A percentile compares a stretch with the other conserved stretches of the same genome.
Evolutionary conservation across 2,888 invertebrate species (phyloP).

Genomic region (Tenthredo amoena): DNA sequence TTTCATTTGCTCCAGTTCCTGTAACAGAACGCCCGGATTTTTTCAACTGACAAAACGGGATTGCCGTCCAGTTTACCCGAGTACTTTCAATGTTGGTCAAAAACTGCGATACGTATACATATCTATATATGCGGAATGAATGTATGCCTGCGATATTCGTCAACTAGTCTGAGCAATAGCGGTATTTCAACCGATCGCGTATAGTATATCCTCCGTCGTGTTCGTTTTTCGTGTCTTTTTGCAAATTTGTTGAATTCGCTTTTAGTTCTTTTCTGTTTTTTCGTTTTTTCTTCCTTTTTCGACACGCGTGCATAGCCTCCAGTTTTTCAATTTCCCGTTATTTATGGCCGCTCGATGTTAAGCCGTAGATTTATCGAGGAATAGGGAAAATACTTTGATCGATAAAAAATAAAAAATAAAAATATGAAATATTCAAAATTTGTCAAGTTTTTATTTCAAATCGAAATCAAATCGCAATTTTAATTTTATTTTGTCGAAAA

Average conservation of each 20-base stretch:
- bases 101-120: neutral
- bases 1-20: conserved; percentile 37
- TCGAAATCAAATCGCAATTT: neutral
- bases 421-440: neutral
- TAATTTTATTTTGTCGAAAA: neutral
- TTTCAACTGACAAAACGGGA: conserved; percentile 8
- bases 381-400: neutral
- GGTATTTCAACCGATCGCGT: neutral
- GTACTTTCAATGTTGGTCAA: neutral
- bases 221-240: neutral
- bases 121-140: too few relatives aligned
- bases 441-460: neutral
- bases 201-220: neutral
- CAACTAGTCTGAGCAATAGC: neutral
- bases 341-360: neutral
- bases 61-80: neutral
- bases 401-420: neutral
- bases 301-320: neutral
- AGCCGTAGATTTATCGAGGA: conserved; percentile 1
- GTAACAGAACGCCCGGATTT: neutral
- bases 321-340: neutral
- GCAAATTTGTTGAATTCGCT: neutral
- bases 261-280: neutral
- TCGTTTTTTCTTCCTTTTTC: neutral
- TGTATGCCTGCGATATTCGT: neutral